phyloP scores from a whole-genome alignment of 2,797 vertebrate species.

The Sebastes umbrosus region DNA sequence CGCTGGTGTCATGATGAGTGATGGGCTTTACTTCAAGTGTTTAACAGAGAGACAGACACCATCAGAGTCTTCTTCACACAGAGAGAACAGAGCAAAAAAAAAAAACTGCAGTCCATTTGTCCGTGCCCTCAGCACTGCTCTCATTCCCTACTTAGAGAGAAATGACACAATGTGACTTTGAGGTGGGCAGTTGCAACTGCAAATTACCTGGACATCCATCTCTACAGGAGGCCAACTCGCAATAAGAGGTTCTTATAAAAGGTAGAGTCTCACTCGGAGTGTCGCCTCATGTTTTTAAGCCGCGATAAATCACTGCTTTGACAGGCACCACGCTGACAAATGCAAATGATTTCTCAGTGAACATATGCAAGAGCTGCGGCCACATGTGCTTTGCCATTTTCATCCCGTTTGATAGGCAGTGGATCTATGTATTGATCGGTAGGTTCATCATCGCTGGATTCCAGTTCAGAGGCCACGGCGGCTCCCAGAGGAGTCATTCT shows the following conservation, averaged over 20 bases:
- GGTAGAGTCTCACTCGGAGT: background rate
- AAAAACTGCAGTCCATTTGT: background rate
- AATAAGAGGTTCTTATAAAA: constrained; percentile 3
- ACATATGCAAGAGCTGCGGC: background rate
- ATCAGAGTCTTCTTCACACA: constrained; percentile 24
- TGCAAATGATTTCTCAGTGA: background rate
- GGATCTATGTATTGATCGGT: constrained; percentile 17
- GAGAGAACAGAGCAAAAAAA: background rate
- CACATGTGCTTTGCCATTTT: background rate
- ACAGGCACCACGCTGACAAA: background rate
- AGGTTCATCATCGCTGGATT: constrained; percentile 36
- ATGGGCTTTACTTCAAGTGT: constrained; percentile 27
- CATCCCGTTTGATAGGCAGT: background rate
- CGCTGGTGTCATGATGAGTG: constrained; percentile 3
- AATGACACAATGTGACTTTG: constrained; percentile 32
- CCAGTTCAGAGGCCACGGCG: constrained; percentile 1
- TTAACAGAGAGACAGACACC: constrained; percentile 13
- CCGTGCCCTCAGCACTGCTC: background rate
- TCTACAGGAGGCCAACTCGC: background rate
- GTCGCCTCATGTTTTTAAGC: background rate
- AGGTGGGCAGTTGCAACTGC: constrained; percentile 12
- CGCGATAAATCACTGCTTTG: background rate
- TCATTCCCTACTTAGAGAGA: constrained; percentile 4
- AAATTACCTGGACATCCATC: constrained; percentile 46
- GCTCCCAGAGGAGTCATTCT: constrained; percentile 7